These are phyloP conservation scores for Andrena haemorrhoa DNA, from an alignment of 2,888 invertebrate genomes.

Conservation along the genomic window DNA sequence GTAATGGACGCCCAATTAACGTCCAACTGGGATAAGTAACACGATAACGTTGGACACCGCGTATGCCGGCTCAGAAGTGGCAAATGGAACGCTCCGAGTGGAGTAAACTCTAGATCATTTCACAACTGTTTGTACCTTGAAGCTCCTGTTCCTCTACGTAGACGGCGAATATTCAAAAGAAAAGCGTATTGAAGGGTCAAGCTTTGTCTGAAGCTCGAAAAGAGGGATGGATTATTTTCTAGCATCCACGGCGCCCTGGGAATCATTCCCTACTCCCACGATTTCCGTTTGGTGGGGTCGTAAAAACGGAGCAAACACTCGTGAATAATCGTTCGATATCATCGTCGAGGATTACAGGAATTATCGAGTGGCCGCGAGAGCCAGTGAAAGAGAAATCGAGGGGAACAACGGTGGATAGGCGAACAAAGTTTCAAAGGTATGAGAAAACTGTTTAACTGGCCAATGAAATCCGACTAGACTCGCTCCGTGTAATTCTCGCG, in stretches of 20 bases:
- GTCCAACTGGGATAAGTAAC: neutral
- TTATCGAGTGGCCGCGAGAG: conserved; percentile 25
- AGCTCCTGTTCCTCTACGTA: no score
- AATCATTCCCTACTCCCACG: neutral
- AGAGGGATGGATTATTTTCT: no score
- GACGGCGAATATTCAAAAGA: no score
- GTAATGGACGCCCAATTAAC: conserved; percentile 12
- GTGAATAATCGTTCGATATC: conserved; percentile 33
- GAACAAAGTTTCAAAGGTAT: conserved; percentile 46
- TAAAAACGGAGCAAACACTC: conserved; percentile 14
- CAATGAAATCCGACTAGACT: conserved; percentile 53
- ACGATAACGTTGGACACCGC: neutral
- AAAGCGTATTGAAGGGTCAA: no score
- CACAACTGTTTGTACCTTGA: neutral
- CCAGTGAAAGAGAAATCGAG: conserved; percentile 24
- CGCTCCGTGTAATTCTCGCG: conserved; percentile 56
- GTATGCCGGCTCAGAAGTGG: neutral
- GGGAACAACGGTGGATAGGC: conserved; percentile 38
- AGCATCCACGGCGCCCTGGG: no score
- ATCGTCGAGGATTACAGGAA: conserved; percentile 11
- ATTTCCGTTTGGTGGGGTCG: neutral
- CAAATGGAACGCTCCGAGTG: neutral
- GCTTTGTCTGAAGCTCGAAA: no score
- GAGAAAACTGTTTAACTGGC: conserved; percentile 61
- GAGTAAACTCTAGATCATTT: neutral